A percentile compares a stretch with the other conserved stretches of the same genome.
phyloP scores from a whole-genome alignment of 2,113 vertebrate species.

The Hyaena hyaena region DNA sequence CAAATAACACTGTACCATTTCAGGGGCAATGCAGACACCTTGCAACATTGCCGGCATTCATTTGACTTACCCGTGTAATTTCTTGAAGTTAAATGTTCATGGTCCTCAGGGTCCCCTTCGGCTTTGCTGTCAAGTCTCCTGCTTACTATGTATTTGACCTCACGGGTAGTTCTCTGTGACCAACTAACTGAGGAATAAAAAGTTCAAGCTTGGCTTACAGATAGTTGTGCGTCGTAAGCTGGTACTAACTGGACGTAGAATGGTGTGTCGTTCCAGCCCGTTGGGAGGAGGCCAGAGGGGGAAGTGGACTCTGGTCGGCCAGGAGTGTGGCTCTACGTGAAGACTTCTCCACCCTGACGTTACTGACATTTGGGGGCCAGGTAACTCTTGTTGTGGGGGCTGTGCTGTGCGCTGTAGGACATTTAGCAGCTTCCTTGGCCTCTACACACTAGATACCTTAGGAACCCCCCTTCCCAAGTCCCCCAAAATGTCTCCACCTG shows the following conservation, averaged over 20 bases:
- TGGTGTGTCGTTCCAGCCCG: not conserved
- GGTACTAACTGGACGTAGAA: not conserved
- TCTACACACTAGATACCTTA: not conserved
- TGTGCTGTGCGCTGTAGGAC: not conserved
- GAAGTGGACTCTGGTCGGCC: not conserved
- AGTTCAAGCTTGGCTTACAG: not conserved
- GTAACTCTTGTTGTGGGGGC: not conserved
- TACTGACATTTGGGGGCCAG: not conserved
- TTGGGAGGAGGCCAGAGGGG: not conserved
- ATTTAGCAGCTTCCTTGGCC: not conserved
- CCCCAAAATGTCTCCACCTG: not conserved
- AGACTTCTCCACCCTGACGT: not conserved
- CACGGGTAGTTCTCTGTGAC: not conserved
- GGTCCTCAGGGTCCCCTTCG: not conserved
- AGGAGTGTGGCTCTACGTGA: too few species aligned
- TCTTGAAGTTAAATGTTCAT: not conserved
- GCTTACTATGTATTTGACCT: not conserved
- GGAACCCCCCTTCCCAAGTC: not conserved
- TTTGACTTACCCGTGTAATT: too few species aligned
- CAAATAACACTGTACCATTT: not conserved
- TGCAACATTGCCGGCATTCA: not conserved
- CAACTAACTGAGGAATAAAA: not conserved
- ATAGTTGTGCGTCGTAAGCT: not conserved
- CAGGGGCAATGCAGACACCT: not conserved
- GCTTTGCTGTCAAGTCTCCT: not conserved